Evolutionary conservation across 2,113 vertebrate species (phyloP).

Genomic region (Aleadryas rufinucha): DNA sequence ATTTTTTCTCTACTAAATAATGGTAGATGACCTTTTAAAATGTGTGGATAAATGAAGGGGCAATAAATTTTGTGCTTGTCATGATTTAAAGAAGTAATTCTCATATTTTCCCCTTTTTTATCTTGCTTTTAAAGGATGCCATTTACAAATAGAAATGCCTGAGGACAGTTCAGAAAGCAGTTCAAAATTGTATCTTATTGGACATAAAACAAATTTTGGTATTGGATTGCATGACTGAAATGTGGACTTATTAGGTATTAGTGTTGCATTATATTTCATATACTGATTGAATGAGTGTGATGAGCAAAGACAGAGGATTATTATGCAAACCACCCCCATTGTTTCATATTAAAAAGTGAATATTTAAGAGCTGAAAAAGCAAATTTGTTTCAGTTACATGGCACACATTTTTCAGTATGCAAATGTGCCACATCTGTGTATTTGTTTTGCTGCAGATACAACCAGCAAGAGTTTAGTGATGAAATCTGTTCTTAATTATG

Average conservation of each 20-base stretch:
- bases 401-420: constrained; percentile 63
- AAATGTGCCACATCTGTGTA: constrained; percentile 79
- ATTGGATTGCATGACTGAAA: constrained; percentile 38
- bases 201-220: constrained; percentile 21
- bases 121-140: constrained; percentile 25
- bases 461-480: constrained; percentile 78
- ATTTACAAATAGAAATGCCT: background rate
- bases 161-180: constrained; percentile 19
- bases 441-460: constrained; percentile 79
- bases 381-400: constrained; percentile 62
- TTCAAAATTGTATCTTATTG: constrained; percentile 38
- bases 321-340: constrained; percentile 47
- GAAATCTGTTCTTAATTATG: constrained; percentile 85
- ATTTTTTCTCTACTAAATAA: constrained; percentile 35
- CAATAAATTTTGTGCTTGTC: constrained; percentile 62
- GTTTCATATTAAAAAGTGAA: constrained; percentile 62
- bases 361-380: constrained; percentile 66
- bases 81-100: constrained; percentile 48
- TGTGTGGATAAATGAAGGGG: constrained; percentile 50
- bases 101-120: constrained; percentile 22
- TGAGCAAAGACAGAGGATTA: constrained; percentile 47
- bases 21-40: constrained; percentile 61
- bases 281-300: constrained; percentile 39
- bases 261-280: constrained; percentile 20
- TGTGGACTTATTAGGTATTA: constrained; percentile 24